Evolutionary conservation across 2,888 invertebrate species (phyloP).

Genomic region (Lepidonotus clava): DNA sequence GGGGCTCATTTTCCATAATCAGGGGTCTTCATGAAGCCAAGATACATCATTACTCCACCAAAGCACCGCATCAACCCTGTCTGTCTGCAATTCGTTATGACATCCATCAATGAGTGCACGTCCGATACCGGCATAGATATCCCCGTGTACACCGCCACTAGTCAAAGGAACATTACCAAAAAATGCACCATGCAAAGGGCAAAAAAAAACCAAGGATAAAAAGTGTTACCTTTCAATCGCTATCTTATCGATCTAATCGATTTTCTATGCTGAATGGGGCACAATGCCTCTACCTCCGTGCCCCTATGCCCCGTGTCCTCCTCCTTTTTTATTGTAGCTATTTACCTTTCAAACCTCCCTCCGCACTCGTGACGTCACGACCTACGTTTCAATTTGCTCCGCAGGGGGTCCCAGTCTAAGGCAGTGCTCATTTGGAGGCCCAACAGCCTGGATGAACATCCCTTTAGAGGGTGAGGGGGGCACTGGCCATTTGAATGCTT

Average conservation of each 20-base stretch:
- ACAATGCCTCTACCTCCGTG: not conserved
- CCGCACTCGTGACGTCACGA: not conserved
- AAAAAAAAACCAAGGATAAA: not conserved
- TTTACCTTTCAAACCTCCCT: no score
- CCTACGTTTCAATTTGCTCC: constrained; percentile 9
- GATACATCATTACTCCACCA: no score
- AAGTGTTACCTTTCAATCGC: constrained; percentile 28
- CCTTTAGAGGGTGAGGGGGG: no score
- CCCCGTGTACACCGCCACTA: not conserved
- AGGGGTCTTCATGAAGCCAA: no score
- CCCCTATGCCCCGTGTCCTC: not conserved
- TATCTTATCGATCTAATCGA: constrained; percentile 17
- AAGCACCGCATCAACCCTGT: not conserved
- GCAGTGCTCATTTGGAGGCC: constrained; percentile 7
- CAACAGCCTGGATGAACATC: not conserved
- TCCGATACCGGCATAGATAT: not conserved
- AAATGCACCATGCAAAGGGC: no score
- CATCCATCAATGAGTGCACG: not conserved
- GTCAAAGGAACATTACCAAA: constrained; percentile 5
- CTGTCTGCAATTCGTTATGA: not conserved
- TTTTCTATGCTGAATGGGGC: not conserved
- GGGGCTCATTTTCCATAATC: no score
- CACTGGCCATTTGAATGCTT: no score
- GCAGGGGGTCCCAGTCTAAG: not conserved
- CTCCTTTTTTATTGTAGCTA: not conserved